A percentile compares a stretch with the other conserved stretches of the same genome.
These are phyloP conservation scores for Arothron firmamentum DNA, from an alignment of 2,113 vertebrate genomes.

Conservation along the genomic window DNA sequence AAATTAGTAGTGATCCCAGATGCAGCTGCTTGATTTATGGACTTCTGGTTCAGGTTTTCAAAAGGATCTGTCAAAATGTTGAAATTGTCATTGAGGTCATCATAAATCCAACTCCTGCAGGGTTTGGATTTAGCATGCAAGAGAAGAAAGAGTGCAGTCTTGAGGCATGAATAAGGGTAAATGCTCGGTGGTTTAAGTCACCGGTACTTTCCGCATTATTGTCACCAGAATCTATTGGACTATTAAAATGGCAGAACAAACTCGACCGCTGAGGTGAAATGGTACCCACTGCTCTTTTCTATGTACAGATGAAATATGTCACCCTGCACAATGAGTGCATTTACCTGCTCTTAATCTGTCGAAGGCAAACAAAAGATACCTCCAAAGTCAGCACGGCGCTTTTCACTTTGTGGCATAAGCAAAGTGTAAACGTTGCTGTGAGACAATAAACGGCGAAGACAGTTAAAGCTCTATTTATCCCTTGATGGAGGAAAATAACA, in stretches of 20 bases:
- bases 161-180: constrained; percentile 23
- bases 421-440: constrained; percentile 54
- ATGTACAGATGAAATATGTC: constrained; percentile 11
- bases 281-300: constrained; percentile 3
- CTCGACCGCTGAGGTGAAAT: not conserved
- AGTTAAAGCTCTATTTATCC: constrained; percentile 79
- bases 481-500: constrained; percentile 68
- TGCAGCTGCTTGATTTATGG: too few relatives aligned
- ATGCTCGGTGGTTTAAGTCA: constrained; percentile 53
- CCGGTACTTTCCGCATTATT: constrained; percentile 58
- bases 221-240: constrained; percentile 34
- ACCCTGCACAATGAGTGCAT: constrained; percentile 29
- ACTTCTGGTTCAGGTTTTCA: too few relatives aligned
- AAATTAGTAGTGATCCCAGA: too few relatives aligned
- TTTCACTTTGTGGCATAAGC: constrained; percentile 52
- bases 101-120: too few relatives aligned
- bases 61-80: too few relatives aligned
- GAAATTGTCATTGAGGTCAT: too few relatives aligned
- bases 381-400: constrained; percentile 39
- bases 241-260: constrained; percentile 14
- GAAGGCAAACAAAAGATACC: constrained; percentile 11
- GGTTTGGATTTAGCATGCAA: constrained; percentile 25
- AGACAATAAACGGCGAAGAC: constrained; percentile 74
- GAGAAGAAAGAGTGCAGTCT: constrained; percentile 23
- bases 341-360: constrained; percentile 23